phyloP scores from a whole-genome alignment of 1,140 invertebrate genomes.

The Pseudomyrmex dendroicus region DNA sequence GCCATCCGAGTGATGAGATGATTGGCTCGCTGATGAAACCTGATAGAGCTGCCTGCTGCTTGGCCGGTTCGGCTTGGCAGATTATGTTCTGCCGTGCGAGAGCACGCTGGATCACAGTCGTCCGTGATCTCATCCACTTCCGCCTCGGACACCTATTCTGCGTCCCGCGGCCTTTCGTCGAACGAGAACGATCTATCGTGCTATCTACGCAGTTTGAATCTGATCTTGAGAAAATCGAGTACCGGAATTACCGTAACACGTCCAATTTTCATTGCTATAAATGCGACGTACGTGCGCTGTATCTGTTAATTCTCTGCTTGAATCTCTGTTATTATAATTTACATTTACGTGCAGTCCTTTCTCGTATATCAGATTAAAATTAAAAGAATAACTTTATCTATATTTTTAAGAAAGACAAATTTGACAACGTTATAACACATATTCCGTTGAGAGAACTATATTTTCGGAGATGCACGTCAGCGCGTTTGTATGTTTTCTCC shows the following conservation, averaged over 20 bases:
- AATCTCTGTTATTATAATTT: background rate
- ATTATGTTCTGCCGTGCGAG: slow-evolving; percentile 73
- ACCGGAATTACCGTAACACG: background rate
- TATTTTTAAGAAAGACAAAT: background rate
- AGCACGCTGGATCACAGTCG: slow-evolving; percentile 66
- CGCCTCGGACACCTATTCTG: slow-evolving; percentile 51
- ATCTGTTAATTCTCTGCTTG: background rate
- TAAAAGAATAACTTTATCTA: too few species aligned
- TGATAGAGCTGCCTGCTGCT: slow-evolving; percentile 77
- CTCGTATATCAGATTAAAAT: background rate
- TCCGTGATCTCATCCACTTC: slow-evolving; percentile 75
- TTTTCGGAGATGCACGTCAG: background rate
- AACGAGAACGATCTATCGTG: background rate
- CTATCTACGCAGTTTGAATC: background rate
- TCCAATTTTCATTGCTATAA: background rate
- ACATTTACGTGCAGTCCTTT: background rate
- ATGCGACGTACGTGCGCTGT: background rate
- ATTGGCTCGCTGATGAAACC: slow-evolving; percentile 82
- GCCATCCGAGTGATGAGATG: slow-evolving; percentile 79
- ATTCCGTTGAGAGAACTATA: background rate
- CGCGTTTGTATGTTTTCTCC: background rate
- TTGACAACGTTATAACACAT: background rate
- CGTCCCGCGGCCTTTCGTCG: background rate
- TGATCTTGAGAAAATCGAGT: background rate
- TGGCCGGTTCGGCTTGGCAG: slow-evolving; percentile 54